Conservation (phyloP, 2,797 vertebrate genomes). For the Anguilla marmorata region DNA sequence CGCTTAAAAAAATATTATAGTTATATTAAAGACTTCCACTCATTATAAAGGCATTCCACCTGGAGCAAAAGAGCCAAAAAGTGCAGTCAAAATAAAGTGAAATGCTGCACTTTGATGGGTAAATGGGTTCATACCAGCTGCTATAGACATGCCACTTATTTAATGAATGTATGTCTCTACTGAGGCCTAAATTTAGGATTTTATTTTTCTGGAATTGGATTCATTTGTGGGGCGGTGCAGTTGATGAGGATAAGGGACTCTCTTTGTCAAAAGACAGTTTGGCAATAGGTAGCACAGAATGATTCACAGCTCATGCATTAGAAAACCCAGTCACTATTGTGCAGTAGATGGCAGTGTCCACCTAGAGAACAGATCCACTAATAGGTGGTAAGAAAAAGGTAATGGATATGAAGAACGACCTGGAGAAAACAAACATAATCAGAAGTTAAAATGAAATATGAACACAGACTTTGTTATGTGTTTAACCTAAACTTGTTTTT, state of each 20-base stretch:
- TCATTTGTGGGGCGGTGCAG: neutral
- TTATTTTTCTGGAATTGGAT: conserved; percentile 9
- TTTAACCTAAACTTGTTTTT: neutral
- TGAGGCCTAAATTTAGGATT: neutral
- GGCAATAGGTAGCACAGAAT: neutral
- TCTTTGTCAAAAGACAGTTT: neutral
- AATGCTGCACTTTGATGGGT: neutral
- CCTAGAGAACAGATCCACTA: neutral
- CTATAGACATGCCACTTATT: neutral
- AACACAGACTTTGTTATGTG: neutral
- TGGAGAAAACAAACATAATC: neutral
- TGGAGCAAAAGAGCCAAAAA: neutral
- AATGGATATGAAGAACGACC: too few relatives aligned
- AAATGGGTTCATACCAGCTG: neutral
- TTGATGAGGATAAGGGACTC: neutral
- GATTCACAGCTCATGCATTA: neutral
- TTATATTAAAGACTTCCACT: neutral
- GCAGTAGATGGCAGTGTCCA: conserved; percentile 29
- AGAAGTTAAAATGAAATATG: neutral
- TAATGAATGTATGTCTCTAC: neutral
- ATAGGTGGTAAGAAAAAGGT: neutral
- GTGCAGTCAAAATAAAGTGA: neutral
- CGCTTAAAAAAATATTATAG: neutral
- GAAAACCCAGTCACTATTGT: neutral
- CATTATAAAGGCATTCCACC: neutral